phyloP scores from a whole-genome alignment of 2,888 invertebrate species.

The Buathra laborator region DNA sequence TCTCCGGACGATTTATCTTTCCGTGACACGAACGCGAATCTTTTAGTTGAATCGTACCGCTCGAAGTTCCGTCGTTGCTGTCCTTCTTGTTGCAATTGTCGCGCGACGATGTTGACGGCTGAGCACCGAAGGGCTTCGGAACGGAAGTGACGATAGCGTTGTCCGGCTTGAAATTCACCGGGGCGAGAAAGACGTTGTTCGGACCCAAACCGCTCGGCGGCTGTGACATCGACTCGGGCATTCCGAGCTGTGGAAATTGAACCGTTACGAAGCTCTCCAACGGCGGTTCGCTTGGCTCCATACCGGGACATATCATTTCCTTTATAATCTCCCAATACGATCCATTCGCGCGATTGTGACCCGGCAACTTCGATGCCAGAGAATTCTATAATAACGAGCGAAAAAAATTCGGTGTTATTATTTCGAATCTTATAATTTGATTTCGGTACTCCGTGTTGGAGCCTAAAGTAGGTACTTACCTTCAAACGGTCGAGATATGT shows the following conservation, averaged over 20 bases:
- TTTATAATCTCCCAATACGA: conserved; percentile 93
- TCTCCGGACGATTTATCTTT: conserved; percentile 74
- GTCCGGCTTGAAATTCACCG: conserved; percentile 84
- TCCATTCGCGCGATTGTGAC: conserved; percentile 91
- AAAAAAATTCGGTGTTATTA: no score
- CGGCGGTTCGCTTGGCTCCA: conserved; percentile 84
- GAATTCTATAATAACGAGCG: conserved; percentile 86
- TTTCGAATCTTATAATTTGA: no score
- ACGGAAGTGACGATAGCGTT: conserved; percentile 80
- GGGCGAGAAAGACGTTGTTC: conserved; percentile 92
- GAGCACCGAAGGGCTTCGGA: conserved; percentile 80
- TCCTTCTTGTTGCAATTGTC: conserved; percentile 77
- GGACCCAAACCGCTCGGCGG: conserved; percentile 88
- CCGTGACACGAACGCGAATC: conserved; percentile 58
- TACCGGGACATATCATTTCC: conserved; percentile 90
- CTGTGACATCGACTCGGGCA: conserved; percentile 92
- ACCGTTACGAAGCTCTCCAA: conserved; percentile 89
- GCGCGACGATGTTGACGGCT: conserved; percentile 77
- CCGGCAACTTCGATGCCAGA: conserved; percentile 92
- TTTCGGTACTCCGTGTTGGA: no score
- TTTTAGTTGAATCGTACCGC: conserved; percentile 62
- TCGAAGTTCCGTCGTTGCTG: conserved; percentile 59
- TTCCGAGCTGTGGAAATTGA: conserved; percentile 89
- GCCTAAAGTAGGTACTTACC: conserved; percentile 77
- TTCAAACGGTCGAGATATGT: conserved; percentile 95